A percentile compares a stretch with the other conserved stretches of the same genome.
Conservation (phyloP, 2,888 invertebrate genomes). For the Suillia variegata region DNA sequence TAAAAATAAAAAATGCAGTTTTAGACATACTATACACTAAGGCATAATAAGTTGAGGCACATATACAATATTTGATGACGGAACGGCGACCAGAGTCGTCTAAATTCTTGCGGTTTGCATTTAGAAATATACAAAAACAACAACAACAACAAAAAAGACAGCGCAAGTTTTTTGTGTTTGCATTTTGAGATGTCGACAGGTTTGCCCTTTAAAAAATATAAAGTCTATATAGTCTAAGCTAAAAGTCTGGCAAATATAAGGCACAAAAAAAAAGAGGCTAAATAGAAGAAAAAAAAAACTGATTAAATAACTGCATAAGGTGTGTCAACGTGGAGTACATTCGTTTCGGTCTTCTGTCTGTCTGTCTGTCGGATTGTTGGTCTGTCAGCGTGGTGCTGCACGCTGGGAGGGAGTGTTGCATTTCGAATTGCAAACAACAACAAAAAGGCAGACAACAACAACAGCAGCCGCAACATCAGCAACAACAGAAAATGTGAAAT, state of each 20-base stretch:
- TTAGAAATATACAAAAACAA: constrained; percentile 20
- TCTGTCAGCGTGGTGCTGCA: neutral
- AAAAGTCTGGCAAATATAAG: too few relatives aligned
- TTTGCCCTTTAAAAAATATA: constrained; percentile 23
- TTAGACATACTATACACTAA: too few relatives aligned
- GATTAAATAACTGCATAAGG: constrained; percentile 44
- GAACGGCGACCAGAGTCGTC: neutral
- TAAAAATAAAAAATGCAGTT: neutral
- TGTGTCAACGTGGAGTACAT: constrained; percentile 32
- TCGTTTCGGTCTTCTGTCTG: constrained; percentile 29
- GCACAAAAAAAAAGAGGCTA: constrained; percentile 15
- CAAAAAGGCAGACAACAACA: constrained; percentile 39
- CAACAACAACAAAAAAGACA: too few relatives aligned
- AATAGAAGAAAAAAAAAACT: constrained; percentile 33
- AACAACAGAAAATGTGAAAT: constrained; percentile 5
- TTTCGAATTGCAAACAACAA: constrained; percentile 4
- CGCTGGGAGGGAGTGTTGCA: constrained; percentile 11
- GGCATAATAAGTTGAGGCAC: too few relatives aligned
- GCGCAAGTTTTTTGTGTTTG: too few relatives aligned
- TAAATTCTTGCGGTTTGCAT: constrained; percentile 20
- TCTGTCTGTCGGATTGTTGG: constrained; percentile 3
- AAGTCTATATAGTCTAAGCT: too few relatives aligned
- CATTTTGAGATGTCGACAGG: neutral
- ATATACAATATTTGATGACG: too few relatives aligned
- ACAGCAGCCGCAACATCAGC: constrained; percentile 16